A percentile compares a stretch with the other conserved stretches of the same genome.
These are phyloP conservation scores for Albula glossodonta DNA, from an alignment of 2,113 vertebrate genomes.

Conservation along the genomic window DNA sequence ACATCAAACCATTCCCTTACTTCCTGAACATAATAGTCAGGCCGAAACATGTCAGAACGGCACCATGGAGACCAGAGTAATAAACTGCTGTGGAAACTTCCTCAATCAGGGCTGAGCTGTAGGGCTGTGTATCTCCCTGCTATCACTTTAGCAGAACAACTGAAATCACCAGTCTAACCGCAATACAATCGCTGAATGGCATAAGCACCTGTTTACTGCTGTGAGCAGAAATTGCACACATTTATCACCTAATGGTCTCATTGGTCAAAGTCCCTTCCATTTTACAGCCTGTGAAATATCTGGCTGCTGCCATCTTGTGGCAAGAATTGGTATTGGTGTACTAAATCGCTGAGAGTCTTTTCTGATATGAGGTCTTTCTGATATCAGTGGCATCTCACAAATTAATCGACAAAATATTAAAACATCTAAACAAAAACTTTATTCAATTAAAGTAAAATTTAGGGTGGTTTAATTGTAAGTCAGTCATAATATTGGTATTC, in stretches of 20 bases:
- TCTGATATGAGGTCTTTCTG: neutral
- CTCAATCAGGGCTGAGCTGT: neutral
- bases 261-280: neutral
- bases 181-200: neutral
- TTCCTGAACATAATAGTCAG: neutral
- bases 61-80: neutral
- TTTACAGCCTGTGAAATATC: neutral
- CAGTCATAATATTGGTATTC: no score
- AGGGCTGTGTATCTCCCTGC: neutral
- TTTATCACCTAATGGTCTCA: neutral
- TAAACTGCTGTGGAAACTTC: neutral
- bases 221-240: neutral
- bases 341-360: neutral
- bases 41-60: neutral
- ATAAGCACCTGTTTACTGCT: neutral
- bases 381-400: neutral
- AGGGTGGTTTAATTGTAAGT: no score
- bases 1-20: neutral
- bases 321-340: neutral
- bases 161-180: neutral
- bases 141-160: neutral
- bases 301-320: conserved; percentile 22
- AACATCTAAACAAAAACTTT: no score
- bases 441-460: no score
- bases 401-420: neutral